Conservation (phyloP, 1,140 invertebrate genomes). For the Drosophila bocqueti region DNA sequence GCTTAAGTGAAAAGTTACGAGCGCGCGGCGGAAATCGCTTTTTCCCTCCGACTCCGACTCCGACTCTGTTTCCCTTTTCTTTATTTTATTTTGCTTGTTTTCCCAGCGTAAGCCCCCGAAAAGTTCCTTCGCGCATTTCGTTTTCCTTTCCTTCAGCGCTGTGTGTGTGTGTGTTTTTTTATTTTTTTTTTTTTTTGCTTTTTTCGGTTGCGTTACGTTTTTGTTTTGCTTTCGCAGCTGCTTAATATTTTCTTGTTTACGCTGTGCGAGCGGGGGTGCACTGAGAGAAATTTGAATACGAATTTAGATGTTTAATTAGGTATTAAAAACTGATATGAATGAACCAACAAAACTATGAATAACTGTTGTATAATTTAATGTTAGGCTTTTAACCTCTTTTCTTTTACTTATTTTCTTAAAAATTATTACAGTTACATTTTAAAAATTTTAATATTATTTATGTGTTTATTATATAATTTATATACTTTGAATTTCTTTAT, state of each 20-base stretch:
- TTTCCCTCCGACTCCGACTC: constrained; percentile 17
- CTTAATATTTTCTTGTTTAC: constrained; percentile 83
- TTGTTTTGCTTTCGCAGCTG: constrained; percentile 59
- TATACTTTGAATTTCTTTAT: no score
- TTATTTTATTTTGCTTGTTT: constrained; percentile 57
- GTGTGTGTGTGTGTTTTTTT: constrained; percentile 2
- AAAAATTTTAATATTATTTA: no score
- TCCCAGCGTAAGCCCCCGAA: constrained; percentile 18
- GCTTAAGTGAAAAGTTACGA: constrained; percentile 84
- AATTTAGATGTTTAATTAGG: no score
- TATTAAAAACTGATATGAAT: no score
- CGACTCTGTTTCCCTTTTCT: constrained; percentile 22
- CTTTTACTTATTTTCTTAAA: no score
- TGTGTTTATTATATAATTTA: no score
- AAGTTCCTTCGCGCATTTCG: constrained; percentile 47
- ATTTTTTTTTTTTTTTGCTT: neutral
- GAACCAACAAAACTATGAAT: no score
- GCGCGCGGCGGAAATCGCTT: constrained; percentile 67
- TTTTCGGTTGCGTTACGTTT: constrained; percentile 46
- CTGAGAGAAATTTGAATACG: neutral
- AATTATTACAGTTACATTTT: no score
- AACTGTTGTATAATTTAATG: no score
- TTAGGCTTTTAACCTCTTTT: no score
- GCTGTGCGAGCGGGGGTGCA: constrained; percentile 26
- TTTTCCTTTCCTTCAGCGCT: constrained; percentile 13